These are phyloP conservation scores for Peromyscus nudipes DNA, from an alignment of 2,797 vertebrate species.

Conservation along the genomic window DNA sequence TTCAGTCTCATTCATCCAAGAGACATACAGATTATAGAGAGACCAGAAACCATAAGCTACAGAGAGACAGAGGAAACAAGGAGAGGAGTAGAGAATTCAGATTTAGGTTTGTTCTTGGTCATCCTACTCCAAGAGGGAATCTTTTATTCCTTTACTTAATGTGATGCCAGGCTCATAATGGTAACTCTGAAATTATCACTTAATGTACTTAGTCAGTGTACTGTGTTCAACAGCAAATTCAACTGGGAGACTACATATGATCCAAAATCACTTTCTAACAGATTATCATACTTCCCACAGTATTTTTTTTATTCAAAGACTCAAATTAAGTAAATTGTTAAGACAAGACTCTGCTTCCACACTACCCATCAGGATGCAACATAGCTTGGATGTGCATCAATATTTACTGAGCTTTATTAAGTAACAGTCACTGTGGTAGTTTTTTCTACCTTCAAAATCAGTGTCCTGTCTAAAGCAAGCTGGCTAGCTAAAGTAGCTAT, in stretches of 20 bases:
- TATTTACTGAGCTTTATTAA: background rate
- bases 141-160: background rate
- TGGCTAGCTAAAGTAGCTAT: background rate
- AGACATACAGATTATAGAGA: background rate
- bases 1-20: no score
- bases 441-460: background rate
- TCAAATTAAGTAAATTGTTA: background rate
- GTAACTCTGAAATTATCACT: background rate
- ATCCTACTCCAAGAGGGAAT: background rate
- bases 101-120: background rate
- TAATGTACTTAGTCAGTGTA: background rate
- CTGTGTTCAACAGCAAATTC: background rate
- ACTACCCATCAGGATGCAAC: background rate
- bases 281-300: background rate
- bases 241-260: background rate
- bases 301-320: conserved; percentile 15
- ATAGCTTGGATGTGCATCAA: background rate
- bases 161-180: background rate
- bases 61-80: background rate
- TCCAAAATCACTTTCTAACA: background rate
- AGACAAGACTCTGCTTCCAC: background rate
- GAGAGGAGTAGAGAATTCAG: background rate
- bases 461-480: background rate
- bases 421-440: background rate
- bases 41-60: background rate